phyloP scores from a whole-genome alignment of 2,888 invertebrate species.

The Sthenelais limicola region DNA sequence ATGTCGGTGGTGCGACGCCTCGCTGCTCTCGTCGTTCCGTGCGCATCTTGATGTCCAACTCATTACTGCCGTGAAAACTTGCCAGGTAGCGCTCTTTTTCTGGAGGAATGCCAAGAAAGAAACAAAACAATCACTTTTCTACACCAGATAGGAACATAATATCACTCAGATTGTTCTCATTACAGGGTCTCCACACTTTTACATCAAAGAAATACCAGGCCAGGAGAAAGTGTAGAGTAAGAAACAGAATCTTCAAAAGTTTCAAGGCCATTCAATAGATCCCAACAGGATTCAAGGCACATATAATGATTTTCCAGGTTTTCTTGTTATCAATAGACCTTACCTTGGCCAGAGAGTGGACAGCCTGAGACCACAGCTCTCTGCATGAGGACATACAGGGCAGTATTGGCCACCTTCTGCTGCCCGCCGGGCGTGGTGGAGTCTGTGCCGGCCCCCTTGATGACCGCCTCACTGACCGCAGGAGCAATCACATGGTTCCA shows the following conservation, averaged over 20 bases:
- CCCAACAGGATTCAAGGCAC: no score
- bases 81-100: conserved; percentile 66
- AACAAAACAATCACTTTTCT: no score
- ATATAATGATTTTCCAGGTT: no score
- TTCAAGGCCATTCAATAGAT: no score
- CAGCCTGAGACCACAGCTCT: conserved; percentile 68
- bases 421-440: conserved; percentile 57
- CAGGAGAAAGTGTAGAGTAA: no score
- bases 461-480: conserved; percentile 63
- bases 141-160: no score
- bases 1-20: conserved; percentile 9
- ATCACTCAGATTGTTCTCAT: no score
- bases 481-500: conserved; percentile 69
- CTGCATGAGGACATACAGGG: conserved; percentile 71
- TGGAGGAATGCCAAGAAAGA: conserved; percentile 51
- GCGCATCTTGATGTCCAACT: conserved; percentile 64
- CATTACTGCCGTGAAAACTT: conserved; percentile 66
- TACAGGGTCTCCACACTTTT: no score
- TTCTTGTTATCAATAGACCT: no score
- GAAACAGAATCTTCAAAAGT: no score
- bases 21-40: conserved; percentile 6
- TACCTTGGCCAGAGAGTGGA: conserved; percentile 67
- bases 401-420: conserved; percentile 69
- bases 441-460: conserved; percentile 60
- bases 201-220: no score